Percentiles rank a stretch among this genome's conserved stretches.
These are phyloP conservation scores for Terrapene triunguis DNA, from an alignment of 2,113 vertebrate genomes.

Conservation along the genomic window DNA sequence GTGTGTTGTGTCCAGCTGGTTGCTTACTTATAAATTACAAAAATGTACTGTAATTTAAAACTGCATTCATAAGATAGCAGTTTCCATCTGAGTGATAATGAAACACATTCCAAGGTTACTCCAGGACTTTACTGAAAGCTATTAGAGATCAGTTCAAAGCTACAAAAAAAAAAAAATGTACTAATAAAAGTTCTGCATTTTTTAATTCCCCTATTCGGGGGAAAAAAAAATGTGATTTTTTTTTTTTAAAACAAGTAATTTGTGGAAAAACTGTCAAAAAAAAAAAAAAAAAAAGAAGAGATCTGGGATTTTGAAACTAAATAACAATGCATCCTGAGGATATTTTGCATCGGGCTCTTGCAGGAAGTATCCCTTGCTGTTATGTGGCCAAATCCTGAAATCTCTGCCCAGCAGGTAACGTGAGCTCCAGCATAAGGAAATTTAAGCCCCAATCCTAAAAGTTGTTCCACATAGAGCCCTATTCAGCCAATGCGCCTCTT, in stretches of 20 bases:
- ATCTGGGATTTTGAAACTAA: constrained; percentile 8
- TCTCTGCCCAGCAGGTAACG: not conserved
- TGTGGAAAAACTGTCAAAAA: constrained; percentile 45
- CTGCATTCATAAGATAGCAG: constrained; percentile 50
- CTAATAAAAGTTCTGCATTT: constrained; percentile 71
- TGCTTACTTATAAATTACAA: constrained; percentile 70
- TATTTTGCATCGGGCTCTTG: not conserved
- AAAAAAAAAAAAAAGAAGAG: not conserved
- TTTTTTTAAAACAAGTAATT: constrained; percentile 37
- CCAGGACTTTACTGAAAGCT: constrained; percentile 45
- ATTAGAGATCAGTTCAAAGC: constrained; percentile 74
- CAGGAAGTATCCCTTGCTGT: not conserved
- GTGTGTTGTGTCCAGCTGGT: constrained; percentile 52
- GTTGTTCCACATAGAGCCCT: not conserved
- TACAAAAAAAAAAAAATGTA: constrained; percentile 57
- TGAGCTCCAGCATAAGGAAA: not conserved
- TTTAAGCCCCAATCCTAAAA: not conserved
- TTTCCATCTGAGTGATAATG: constrained; percentile 64
- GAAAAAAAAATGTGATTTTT: constrained; percentile 57
- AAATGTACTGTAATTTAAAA: constrained; percentile 62
- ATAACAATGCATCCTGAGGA: not conserved
- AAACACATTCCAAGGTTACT: constrained; percentile 74
- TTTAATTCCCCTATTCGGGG: too few species aligned
- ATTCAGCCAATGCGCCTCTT: too few species aligned
- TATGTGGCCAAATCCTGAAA: not conserved